Evolutionary conservation across 1,140 invertebrate species (phyloP), one percentile per base, ranked within the genome.

Genomic region (Bombus vancouverensis): DNA sequence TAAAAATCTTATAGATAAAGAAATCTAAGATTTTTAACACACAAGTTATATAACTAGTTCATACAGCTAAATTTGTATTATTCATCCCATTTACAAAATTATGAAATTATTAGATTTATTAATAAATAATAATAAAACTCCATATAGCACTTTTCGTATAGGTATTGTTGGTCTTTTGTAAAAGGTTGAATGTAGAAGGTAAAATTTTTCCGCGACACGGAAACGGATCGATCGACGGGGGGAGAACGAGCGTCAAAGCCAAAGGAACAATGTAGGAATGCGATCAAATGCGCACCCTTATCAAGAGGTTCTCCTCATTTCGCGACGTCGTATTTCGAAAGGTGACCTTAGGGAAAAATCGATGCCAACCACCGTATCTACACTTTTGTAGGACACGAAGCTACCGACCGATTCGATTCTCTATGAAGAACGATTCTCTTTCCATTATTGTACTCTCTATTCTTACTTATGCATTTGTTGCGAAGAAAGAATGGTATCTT

Each of bases 271-370:
- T 73, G 53, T 44, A 85, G 59, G 34, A 81, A 77, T 66, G 32
- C 39, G 37, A 68, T 80, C 47, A 62, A 89, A 87, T 68, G 59
- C 66, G 42, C 77, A 57, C 42, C 65, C 71, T 87, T 87, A 83
- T 87, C 80, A 34, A 72, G 72, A 87, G 76, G 39, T 83, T 18
- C 71, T 78, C 53, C 47, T 83, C 66, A 74, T 87, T 83, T 80
- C 68, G 83, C 72, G 65, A 42, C 66, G 83, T 83, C 42, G 75
- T 90, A 90, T 90, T 90, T 90, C 86, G 80, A 88, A 72, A 76
- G 79, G 85, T 79, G 89, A 88, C 89, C 89, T 90, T 90, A 66
- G 70, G 62, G 59, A 80, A 81, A 90, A 88, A 90, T 90, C 89
- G 87, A 90, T 90, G 68, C 68, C 62, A 86, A 70, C 44, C 71